Percentiles rank a stretch among this genome's conserved stretches.
Conservation (phyloP, 2,888 invertebrate species). For the Steromphala cineraria region DNA sequence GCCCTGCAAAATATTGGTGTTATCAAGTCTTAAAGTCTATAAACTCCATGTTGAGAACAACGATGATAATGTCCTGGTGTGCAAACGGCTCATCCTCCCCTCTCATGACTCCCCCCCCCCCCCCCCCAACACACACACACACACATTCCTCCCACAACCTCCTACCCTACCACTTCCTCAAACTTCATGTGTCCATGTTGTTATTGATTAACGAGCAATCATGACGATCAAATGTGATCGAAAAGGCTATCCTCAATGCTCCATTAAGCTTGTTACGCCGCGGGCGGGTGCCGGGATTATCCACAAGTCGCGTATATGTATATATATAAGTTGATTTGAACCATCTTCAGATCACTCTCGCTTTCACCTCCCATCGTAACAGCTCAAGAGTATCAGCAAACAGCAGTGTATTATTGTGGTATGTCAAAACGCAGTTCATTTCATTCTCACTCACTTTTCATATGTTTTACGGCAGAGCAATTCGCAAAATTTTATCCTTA, state of each 20-base stretch:
- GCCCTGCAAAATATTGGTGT: too few relatives aligned
- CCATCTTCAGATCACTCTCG: background rate
- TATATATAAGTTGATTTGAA: background rate
- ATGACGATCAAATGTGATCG: conserved; percentile 16
- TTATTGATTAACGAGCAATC: conserved; percentile 13
- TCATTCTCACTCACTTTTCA: background rate
- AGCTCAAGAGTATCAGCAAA: background rate
- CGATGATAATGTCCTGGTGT: too few relatives aligned
- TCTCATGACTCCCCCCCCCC: too few relatives aligned
- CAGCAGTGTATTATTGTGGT: too few relatives aligned
- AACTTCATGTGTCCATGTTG: background rate
- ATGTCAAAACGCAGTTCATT: background rate
- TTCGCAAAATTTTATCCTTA: too few relatives aligned
- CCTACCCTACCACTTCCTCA: too few relatives aligned
- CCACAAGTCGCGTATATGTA: background rate
- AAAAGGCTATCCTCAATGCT: conserved; percentile 3
- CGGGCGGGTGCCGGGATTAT: background rate
- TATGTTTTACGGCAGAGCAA: too few relatives aligned
- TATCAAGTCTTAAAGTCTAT: too few relatives aligned
- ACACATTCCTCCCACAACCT: too few relatives aligned
- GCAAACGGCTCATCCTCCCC: too few relatives aligned
- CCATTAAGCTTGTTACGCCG: background rate
- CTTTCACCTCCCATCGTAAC: background rate
- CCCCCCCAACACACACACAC: too few relatives aligned
- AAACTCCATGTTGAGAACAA: too few relatives aligned